phyloP scores from a whole-genome alignment of 2,888 invertebrate species.

The Smittia sp. region DNA sequence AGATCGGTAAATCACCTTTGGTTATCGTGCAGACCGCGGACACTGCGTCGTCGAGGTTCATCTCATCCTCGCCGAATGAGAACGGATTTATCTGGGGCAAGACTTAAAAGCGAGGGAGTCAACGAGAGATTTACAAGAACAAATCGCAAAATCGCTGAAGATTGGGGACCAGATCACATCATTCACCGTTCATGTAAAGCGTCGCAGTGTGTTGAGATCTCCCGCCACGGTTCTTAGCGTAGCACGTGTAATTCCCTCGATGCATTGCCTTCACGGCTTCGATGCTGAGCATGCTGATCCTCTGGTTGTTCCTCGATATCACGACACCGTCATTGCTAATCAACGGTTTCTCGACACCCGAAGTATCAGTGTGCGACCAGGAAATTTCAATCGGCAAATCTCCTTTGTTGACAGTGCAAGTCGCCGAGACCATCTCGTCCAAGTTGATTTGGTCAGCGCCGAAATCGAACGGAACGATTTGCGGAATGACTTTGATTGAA shows the following conservation, averaged over 20 bases:
- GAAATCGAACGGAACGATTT: constrained; percentile 74
- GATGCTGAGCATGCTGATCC: constrained; percentile 66
- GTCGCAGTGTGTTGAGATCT: constrained; percentile 65
- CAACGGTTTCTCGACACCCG: constrained; percentile 58
- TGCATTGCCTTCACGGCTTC: constrained; percentile 67
- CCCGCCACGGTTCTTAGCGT: constrained; percentile 69
- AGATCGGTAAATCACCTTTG: constrained; percentile 75
- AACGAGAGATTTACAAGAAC: constrained; percentile 42
- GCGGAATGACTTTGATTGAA: constrained; percentile 68
- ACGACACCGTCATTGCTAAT: constrained; percentile 61
- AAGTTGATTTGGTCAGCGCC: constrained; percentile 73
- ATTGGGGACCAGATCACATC: background rate
- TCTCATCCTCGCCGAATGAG: constrained; percentile 70
- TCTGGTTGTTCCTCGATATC: constrained; percentile 61
- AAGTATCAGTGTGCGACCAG: constrained; percentile 60
- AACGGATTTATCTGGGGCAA: constrained; percentile 76
- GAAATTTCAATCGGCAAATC: constrained; percentile 74
- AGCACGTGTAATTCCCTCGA: constrained; percentile 73
- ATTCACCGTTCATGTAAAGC: constrained; percentile 70
- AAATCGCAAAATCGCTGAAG: constrained; percentile 49
- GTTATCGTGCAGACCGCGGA: constrained; percentile 67
- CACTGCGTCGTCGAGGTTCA: constrained; percentile 72
- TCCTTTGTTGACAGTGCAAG: constrained; percentile 72
- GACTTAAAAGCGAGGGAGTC: constrained; percentile 68
- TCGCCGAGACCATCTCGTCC: constrained; percentile 70